These are phyloP conservation scores for Mallotus villosus DNA, from an alignment of 2,797 vertebrate genomes.

Conservation along the genomic window DNA sequence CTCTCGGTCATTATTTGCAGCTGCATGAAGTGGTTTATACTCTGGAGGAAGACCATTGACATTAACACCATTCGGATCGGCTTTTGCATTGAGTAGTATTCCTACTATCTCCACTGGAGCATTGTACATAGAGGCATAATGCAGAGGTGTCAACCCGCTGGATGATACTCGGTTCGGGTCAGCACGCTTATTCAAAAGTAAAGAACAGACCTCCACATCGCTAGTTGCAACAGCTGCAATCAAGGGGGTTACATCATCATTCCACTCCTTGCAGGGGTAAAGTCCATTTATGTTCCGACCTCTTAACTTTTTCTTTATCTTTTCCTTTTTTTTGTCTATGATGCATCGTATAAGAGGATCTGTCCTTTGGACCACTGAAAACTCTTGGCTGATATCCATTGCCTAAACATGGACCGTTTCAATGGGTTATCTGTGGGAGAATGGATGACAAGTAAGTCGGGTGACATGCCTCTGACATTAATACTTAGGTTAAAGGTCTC, in stretches of 20 bases:
- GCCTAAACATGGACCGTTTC: no score
- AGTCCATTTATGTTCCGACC: constrained; percentile 19
- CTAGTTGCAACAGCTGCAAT: constrained; percentile 50
- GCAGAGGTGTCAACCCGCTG: neutral
- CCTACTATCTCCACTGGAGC: constrained; percentile 34
- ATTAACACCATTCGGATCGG: constrained; percentile 10
- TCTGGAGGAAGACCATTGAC: accelerated
- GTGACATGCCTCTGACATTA: no score
- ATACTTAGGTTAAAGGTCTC: no score
- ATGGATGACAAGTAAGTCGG: no score
- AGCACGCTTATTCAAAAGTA: constrained; percentile 24
- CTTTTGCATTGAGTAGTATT: constrained; percentile 46
- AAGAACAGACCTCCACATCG: constrained; percentile 28
- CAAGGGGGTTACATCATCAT: constrained; percentile 44
- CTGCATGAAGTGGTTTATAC: constrained; percentile 45
- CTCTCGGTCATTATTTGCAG: constrained; percentile 13
- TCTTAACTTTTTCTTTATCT: no score
- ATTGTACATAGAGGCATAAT: constrained; percentile 31
- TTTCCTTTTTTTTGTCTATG: no score
- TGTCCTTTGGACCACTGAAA: no score
- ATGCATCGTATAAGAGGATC: no score
- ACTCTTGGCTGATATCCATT: no score
- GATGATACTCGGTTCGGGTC: constrained; percentile 23
- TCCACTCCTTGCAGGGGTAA: constrained; percentile 31
- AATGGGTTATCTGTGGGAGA: no score